These are phyloP conservation scores for Thaumetopoea pityocampa DNA, from an alignment of 1,140 invertebrate species.

Conservation along the genomic window DNA sequence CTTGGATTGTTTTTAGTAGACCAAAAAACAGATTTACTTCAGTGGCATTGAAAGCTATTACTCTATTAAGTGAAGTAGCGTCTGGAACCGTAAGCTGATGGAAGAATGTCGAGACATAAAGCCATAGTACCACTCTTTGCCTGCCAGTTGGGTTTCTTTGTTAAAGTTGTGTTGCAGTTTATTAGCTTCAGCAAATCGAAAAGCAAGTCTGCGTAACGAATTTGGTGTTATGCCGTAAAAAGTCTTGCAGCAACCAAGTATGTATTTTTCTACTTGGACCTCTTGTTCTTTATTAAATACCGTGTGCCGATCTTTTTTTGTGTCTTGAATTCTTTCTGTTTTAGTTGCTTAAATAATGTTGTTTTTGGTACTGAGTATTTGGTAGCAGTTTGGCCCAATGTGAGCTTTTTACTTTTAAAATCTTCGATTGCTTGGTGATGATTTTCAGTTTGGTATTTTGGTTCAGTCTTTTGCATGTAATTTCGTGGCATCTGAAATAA, in stretches of 20 bases:
- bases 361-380: constrained; percentile 22
- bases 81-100: constrained; percentile 3
- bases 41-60: constrained; percentile 3
- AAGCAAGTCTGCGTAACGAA: constrained; percentile 11
- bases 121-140: constrained; percentile 3
- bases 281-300: constrained; percentile 7
- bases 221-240: constrained; percentile 14
- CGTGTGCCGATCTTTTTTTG: constrained; percentile 10
- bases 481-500: constrained; percentile 27
- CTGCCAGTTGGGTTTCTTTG: constrained; percentile 7
- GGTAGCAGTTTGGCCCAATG: constrained; percentile 14
- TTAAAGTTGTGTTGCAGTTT: constrained; percentile 16
- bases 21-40: constrained; percentile 4
- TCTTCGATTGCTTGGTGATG: constrained; percentile 17
- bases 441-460: constrained; percentile 23
- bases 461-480: constrained; percentile 17
- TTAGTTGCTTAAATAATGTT: constrained; percentile 15
- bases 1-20: background rate
- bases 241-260: constrained; percentile 6
- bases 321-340: too few relatives aligned
- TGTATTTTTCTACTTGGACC: constrained; percentile 8
- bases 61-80: constrained; percentile 6
- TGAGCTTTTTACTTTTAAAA: constrained; percentile 23
- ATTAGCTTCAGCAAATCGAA: constrained; percentile 13
- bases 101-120: constrained; percentile 6